Evolutionary conservation across 2,113 vertebrate species (phyloP), one percentile per base, ranked within the genome.

Genomic region (Formicarius rufipectus): DNA sequence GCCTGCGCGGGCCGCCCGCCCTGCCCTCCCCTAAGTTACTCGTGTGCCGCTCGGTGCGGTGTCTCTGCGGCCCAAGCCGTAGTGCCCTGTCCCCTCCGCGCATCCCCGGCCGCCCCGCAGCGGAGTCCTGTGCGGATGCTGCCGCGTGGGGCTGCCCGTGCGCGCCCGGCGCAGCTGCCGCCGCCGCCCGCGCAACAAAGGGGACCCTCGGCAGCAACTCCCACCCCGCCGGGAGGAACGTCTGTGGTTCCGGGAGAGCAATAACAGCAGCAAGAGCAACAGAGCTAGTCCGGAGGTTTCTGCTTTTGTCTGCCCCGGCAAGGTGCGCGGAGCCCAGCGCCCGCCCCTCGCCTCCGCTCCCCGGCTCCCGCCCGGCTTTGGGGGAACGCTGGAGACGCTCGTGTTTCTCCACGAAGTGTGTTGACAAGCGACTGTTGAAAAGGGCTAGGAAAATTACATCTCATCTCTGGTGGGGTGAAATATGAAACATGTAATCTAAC

Each of bases 401-500:
- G 49, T 39, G 82, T 75, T 91, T 81, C 80, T 89, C 74, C 90
- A 24, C 90, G 90, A 96, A 96, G 22, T 87, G 92, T 87, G 91
- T 92, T 93, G 90, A 91, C 92, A 90, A 94, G 89, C 76, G 49
- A 67, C 47, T 44, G 94, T 93, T 95, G 80, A 72, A 92, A 90
- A 95, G 91, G 81, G 94, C 91, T 97, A 89, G 73, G 83, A 84
- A 96, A 93, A 97, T 82, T 69, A 75, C 87, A 71, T 95, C 93
- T 90, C 88, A 49, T 89, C 89, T 87, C 69, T 71, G 96, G 87
- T 74, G 93, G 95, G 87, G 77, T 39, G 93, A 84, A 94, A 91
- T 76, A 83, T 91, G 92, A 95, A 96, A 83, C 97, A 73, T 50
- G 88, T 93, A 84, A 84, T 62, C 95, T 98, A 98, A 97, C 96